Base-by-base conservation (phyloP, 2,113 vertebrate genomes). In the Aegypius monachus region DNA sequence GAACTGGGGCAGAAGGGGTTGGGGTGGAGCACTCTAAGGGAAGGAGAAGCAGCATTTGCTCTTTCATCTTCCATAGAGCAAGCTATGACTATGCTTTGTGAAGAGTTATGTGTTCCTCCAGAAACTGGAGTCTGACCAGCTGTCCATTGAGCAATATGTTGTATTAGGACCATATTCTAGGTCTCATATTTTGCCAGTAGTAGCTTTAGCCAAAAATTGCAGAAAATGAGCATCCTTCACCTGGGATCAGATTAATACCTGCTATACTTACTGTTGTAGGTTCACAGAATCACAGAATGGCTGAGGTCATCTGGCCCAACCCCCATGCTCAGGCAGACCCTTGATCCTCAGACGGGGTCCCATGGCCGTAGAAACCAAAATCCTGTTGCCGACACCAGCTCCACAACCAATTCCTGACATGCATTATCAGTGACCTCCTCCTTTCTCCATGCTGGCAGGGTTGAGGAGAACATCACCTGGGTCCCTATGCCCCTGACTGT, bases 261-360 rank as follows among this genome's bases (percentile, higher is more conserved):
- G 1, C 16, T 68, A 14, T 38, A 81, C 14, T 71, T 63, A 34
- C 16, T 36, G 12, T 21, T 81, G 34, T 25, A 55, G 18, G 9
- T 79, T 65, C 22, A 29, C 11, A n/a, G 26, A 65, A 66, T 53
- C 22, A 59, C 29, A 62, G 11, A 7, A 12, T 58, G 16, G 3
- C 9, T 66, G 42, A 67, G 27, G 4, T 53, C 45, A 53, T 19
- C 8, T 36, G 14, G 16, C 16, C 16, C 27, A n/a, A 8, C 3
- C 3, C 1, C 9, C 2, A 7, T 31, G 9, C 32, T 72, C 3
- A 36, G 20, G 18, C 21, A 63, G n/a, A 10, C 1, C 1, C 1
- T 1, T 79, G 13, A 40, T 59, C 10, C 15, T 72, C n/a, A 81
- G 22, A 45, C 9, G 52, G 14, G 10, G 9, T 34, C 31, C 23